Conservation (phyloP, 1,140 invertebrate genomes). For the Lethrus apterus region DNA sequence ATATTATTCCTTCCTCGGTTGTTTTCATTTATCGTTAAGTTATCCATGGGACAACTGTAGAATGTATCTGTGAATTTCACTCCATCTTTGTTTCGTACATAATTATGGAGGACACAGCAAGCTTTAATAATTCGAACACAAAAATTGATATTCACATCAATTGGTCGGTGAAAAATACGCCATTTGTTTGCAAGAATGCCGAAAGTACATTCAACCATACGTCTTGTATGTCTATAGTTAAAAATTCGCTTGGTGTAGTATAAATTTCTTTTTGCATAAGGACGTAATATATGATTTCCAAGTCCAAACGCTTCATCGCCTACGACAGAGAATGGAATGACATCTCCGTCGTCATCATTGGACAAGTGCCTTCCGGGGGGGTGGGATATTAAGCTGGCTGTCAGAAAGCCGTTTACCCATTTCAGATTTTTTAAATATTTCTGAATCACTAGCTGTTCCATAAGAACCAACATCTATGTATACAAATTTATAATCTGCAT, state of each 20-base stretch:
- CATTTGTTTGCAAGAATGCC: slow-evolving; percentile 41
- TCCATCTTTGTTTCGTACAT: slow-evolving; percentile 24
- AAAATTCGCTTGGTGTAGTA: slow-evolving; percentile 37
- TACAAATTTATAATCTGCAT: slow-evolving; percentile 17
- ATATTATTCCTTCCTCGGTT: neutral
- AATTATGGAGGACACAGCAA: slow-evolving; percentile 22
- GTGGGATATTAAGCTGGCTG: slow-evolving; percentile 11
- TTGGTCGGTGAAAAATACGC: neutral
- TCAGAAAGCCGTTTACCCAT: slow-evolving; percentile 4
- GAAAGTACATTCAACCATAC: slow-evolving; percentile 42
- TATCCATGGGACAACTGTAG: neutral
- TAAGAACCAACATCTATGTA: slow-evolving; percentile 18
- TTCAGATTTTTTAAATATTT: slow-evolving; percentile 16
- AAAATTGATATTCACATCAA: neutral
- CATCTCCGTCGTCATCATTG: slow-evolving; percentile 10
- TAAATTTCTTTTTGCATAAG: slow-evolving; percentile 34
- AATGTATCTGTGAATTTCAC: slow-evolving; percentile 10
- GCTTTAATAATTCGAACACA: neutral
- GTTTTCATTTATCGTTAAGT: neutral
- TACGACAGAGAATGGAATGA: slow-evolving; percentile 20
- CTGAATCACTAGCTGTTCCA: slow-evolving; percentile 15
- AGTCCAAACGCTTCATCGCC: slow-evolving; percentile 33
- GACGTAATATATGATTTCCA: slow-evolving; percentile 24
- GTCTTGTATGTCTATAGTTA: slow-evolving; percentile 41
- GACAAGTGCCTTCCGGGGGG: slow-evolving; percentile 9